Percentiles rank a stretch among this genome's conserved stretches.
Evolutionary conservation across 2,888 invertebrate species (phyloP).

Genomic region (Agriotes lineatus): DNA sequence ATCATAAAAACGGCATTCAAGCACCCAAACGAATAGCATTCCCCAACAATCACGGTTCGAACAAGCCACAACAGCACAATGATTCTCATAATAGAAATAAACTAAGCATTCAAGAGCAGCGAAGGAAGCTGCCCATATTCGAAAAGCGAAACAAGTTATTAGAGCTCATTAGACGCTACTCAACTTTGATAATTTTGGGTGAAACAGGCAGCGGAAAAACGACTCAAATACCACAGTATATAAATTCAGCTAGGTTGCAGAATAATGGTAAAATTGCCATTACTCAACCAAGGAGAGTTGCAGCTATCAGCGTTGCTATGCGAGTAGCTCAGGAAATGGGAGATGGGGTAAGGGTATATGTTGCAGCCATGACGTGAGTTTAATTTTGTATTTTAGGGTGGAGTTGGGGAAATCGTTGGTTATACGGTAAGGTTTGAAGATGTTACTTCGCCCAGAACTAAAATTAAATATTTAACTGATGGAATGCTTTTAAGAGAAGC

Average conservation of each 20-base stretch:
- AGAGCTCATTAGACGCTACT: constrained; percentile 78
- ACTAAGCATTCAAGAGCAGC: constrained; percentile 58
- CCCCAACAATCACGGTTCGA: constrained; percentile 29
- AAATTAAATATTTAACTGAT: constrained; percentile 93
- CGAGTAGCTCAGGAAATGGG: constrained; percentile 92
- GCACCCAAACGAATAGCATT: constrained; percentile 56
- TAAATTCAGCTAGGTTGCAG: constrained; percentile 80
- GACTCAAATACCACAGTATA: constrained; percentile 94
- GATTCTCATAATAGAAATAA: constrained; percentile 47
- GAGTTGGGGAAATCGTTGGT: constrained; percentile 66
- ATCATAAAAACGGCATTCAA: constrained; percentile 55
- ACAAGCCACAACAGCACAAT: neutral
- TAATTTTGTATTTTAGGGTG: constrained; percentile 51
- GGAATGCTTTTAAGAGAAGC: constrained; percentile 95
- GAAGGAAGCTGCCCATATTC: constrained; percentile 61
- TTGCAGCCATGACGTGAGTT: neutral
- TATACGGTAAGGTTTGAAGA: constrained; percentile 94
- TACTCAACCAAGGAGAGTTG: constrained; percentile 94
- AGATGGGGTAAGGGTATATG: constrained; percentile 57
- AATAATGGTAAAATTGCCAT: constrained; percentile 80
- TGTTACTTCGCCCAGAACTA: constrained; percentile 82
- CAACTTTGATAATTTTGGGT: constrained; percentile 88
- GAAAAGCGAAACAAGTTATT: constrained; percentile 68
- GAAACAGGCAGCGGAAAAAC: constrained; percentile 99
- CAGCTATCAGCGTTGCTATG: constrained; percentile 91